Conservation (phyloP, 2,113 vertebrate species). For the Paramisgurnus dabryanus region DNA sequence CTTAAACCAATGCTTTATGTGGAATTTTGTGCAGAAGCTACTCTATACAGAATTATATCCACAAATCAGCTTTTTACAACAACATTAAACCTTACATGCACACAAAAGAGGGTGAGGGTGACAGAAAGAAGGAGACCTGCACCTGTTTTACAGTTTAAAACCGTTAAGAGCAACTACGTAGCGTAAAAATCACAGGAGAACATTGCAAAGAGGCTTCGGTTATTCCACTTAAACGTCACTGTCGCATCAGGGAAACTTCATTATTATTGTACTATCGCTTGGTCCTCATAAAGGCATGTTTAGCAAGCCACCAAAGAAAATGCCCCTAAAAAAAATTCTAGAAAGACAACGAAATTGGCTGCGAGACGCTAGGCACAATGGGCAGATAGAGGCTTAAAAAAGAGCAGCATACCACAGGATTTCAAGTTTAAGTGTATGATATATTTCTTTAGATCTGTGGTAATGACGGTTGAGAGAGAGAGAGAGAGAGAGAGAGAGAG, state of each 20-base stretch:
- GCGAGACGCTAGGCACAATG: constrained; percentile 50
- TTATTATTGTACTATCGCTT: neutral
- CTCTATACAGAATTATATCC: constrained; percentile 52
- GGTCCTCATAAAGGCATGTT: constrained; percentile 37
- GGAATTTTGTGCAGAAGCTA: constrained; percentile 49
- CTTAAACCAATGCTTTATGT: constrained; percentile 52
- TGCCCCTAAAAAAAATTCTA: neutral
- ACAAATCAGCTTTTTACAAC: constrained; percentile 47
- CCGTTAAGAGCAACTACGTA: constrained; percentile 39
- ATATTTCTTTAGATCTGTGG: constrained; percentile 31
- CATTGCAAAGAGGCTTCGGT: constrained; percentile 50
- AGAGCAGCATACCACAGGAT: constrained; percentile 55
- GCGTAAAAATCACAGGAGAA: constrained; percentile 48
- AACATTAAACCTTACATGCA: constrained; percentile 47
- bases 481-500: constrained; percentile 1
- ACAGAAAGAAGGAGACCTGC: constrained; percentile 46
- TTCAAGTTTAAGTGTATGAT: constrained; percentile 53
- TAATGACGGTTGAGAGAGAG: constrained; percentile 1
- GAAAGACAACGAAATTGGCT: constrained; percentile 29
- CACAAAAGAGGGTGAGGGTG: constrained; percentile 37
- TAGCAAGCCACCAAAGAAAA: constrained; percentile 1
- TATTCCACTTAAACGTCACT: constrained; percentile 36
- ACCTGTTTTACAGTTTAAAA: constrained; percentile 55
- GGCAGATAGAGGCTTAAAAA: constrained; percentile 49
- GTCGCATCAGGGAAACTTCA: constrained; percentile 19